Conservation (phyloP, 2,888 invertebrate species). For the Teleiodes luculella region DNA sequence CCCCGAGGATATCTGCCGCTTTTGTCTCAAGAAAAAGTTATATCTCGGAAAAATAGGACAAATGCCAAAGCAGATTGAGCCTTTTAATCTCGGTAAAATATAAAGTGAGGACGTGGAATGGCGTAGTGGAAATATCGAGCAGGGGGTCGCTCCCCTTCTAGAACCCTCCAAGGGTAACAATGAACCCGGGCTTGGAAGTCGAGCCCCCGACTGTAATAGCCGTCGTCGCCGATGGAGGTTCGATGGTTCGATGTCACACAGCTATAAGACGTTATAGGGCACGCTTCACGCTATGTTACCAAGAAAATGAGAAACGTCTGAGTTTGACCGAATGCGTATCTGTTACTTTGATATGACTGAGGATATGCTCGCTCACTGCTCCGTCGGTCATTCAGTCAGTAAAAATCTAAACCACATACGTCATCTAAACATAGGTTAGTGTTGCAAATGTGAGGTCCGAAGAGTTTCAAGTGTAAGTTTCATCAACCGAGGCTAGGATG, state of each 20-base stretch:
- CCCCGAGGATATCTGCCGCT: background rate
- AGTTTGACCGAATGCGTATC: no score
- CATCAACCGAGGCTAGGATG: no score
- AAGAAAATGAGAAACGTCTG: background rate
- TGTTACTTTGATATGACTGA: no score
- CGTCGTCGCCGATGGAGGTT: background rate
- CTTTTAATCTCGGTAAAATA: constrained; percentile 9
- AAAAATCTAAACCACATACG: background rate
- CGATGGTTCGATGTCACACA: background rate
- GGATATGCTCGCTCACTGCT: no score
- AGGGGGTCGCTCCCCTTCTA: constrained; percentile 3
- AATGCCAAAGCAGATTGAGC: background rate
- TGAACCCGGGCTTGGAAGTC: background rate
- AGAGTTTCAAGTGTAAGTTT: background rate
- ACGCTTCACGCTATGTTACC: background rate
- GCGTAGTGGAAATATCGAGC: background rate
- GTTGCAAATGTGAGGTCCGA: background rate
- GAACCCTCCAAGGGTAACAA: background rate
- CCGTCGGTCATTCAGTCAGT: no score
- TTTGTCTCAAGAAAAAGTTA: background rate
- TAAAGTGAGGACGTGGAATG: constrained; percentile 8
- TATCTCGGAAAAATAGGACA: background rate
- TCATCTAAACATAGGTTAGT: constrained; percentile 6
- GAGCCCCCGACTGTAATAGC: background rate
- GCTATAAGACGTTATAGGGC: background rate